phyloP scores from a whole-genome alignment of 2,888 invertebrate genomes.

The Nomada lathburiana region DNA sequence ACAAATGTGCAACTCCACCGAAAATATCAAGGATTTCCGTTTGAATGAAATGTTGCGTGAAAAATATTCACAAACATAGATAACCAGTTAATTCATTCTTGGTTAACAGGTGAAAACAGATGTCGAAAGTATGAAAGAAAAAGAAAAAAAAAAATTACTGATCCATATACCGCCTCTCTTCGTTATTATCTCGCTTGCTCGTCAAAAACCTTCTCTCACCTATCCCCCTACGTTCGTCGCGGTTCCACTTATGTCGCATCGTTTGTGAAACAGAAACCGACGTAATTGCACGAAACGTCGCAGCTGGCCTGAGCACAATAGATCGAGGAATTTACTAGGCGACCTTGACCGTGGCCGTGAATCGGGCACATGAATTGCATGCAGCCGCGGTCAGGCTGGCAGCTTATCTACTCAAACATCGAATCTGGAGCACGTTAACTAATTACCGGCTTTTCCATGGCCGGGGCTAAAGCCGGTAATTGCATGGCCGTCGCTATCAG shows the following conservation, averaged over 20 bases:
- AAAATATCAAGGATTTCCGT: too few species aligned
- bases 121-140: too few species aligned
- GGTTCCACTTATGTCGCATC: not conserved
- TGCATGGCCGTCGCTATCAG: constrained; percentile 68
- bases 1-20: too few species aligned
- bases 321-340: constrained; percentile 11
- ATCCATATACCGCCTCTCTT: too few species aligned
- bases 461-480: constrained; percentile 66
- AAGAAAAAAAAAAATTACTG: too few species aligned
- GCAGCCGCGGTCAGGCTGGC: constrained; percentile 63
- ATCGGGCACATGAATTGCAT: constrained; percentile 61
- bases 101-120: too few species aligned
- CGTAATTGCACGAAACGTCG: constrained; percentile 4
- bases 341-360: constrained; percentile 73
- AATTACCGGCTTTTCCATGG: constrained; percentile 75
- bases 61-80: too few species aligned
- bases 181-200: not conserved
- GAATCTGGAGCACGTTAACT: constrained; percentile 74
- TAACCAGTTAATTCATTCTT: too few species aligned
- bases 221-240: not conserved
- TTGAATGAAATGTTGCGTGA: too few species aligned
- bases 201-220: not conserved
- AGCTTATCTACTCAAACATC: constrained; percentile 74
- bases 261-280: not conserved
- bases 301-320: constrained; percentile 5